Evolutionary conservation across 2,888 invertebrate species (phyloP), one percentile per base, ranked within the genome.

Genomic region (Conus canariensis): DNA sequence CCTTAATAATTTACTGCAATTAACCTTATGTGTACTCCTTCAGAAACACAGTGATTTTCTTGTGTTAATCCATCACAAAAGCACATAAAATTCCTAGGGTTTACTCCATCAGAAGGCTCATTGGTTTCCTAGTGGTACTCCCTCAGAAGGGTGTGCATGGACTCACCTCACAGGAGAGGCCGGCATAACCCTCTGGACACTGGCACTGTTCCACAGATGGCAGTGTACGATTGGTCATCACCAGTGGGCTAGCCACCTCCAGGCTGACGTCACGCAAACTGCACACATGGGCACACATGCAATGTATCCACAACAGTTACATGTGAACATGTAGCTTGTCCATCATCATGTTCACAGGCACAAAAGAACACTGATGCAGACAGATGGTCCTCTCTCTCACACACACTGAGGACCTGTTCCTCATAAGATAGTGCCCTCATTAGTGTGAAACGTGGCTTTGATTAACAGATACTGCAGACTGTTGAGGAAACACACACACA

Each of bases 181-280:
- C 99, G 0, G 97, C 96, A 96, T 98, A 98, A 25, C 98, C 98
- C 2, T 97, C 96, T 0, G 99, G 98, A 96, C 99, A 99, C 9
- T 97, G 95, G 96, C 99, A 99, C 91, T 97, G 97, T 96, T 99
- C 99, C 0, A 98, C 97, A 90, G 95, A 94, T 19, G 92, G 91
- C 74, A 95, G 91, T 70, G 94, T 94, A 59, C 92, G 90, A 59
- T 92, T 92, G 91, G 91, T 94, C 77, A 91, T 92, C 45, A 93
- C 94, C 30, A 92, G 91, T 74, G 94, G 94, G 92, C 92, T 94
- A 8, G 95, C 95, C 85, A 95, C 93, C 77, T 96, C 96, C 93
- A 96, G 92, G 7, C 93, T 93, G 6, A 96, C 95, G 90, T 96
- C 94, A 88, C 95, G 94, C 60, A 96, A 90, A 87, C 96, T 96